Evolutionary conservation across 2,113 vertebrate genomes (phyloP), one percentile per base, ranked within the genome.

Genomic region (Lepisosteus osseus): DNA sequence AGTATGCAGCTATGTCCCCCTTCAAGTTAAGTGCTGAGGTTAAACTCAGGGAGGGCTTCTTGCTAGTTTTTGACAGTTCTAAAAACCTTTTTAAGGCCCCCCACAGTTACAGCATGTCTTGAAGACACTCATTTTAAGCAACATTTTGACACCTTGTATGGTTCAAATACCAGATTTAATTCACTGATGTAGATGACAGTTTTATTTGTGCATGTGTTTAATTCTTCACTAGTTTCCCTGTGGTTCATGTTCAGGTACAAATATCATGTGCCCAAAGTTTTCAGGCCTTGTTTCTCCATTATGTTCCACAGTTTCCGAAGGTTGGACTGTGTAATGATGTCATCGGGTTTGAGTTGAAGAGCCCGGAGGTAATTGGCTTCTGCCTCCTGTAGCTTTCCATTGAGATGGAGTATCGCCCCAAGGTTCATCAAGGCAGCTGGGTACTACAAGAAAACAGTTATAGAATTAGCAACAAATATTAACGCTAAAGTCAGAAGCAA

Each of bases 301-400:
- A 99, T 98, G 87, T 99, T 99, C 96, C 96, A 97, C 71, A 99
- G 86, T 83, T 99, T 99, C 68, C 96, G 96, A 78, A 99, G 89
- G 81, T 99, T 99, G 72, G 97, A 99, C 85, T 98, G 97, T 5
- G 97, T 99, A 88, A 99, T 99, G 85, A 90, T 83, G 72, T 99
- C 97, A 40, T 99, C 96, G 0, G 97, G 97, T 77, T 99, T 99
- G 79, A 98, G 94, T 72, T 92, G 94, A 74, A 99, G 93, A 7
- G 97, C 97, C 81, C 91, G 86, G 78, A 99, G 94, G 87, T 99
- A 99, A 90, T 99, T 98, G 83, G 94, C 88, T 86, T 99, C 97
- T 0, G 97, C 97, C 69, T 96, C 92, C 81, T 91, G 93, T 59
- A 99, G 92, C 67, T 95, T 95, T 57, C 97, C 96, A 1, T 99